These are phyloP conservation scores for Microctenopoma stevenorrisi DNA, from an alignment of 2,797 vertebrate genomes.

Conservation along the genomic window DNA sequence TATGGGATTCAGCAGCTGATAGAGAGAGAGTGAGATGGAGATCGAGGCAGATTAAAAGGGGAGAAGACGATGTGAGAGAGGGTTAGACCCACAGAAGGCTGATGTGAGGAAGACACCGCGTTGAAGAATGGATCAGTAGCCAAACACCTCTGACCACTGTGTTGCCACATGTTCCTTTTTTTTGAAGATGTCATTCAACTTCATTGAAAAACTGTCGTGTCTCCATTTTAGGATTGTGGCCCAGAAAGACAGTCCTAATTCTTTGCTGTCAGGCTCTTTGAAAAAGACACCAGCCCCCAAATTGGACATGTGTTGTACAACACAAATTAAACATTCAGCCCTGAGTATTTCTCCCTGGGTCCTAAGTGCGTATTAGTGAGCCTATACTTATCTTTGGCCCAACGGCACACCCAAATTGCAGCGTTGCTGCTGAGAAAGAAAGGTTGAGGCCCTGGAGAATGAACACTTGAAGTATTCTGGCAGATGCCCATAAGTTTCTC, in stretches of 20 bases:
- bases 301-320: conserved; percentile 79
- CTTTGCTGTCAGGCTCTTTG: conserved; percentile 69
- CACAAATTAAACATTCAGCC: conserved; percentile 80
- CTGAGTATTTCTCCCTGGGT: conserved; percentile 73
- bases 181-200: conserved; percentile 56
- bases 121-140: background rate
- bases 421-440: conserved; percentile 72
- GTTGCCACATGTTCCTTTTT: conserved; percentile 50
- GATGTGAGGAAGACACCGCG: background rate
- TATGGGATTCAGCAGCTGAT: conserved; percentile 35
- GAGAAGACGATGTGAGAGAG: conserved; percentile 2
- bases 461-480: conserved; percentile 59
- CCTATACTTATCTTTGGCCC: conserved; percentile 81
- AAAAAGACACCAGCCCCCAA: conserved; percentile 69
- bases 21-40: background rate
- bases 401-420: conserved; percentile 81
- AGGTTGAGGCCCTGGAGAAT: conserved; percentile 65
- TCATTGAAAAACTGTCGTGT: conserved; percentile 28
- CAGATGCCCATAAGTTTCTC: conserved; percentile 63
- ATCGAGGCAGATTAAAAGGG: background rate
- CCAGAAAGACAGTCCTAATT: conserved; percentile 60
- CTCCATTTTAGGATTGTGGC: conserved; percentile 57
- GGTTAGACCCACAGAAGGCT: background rate
- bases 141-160: background rate
- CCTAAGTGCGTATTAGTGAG: conserved; percentile 79